Evolutionary conservation across 2,888 invertebrate species (phyloP).

Genomic region (Platerodrilus igneus): DNA sequence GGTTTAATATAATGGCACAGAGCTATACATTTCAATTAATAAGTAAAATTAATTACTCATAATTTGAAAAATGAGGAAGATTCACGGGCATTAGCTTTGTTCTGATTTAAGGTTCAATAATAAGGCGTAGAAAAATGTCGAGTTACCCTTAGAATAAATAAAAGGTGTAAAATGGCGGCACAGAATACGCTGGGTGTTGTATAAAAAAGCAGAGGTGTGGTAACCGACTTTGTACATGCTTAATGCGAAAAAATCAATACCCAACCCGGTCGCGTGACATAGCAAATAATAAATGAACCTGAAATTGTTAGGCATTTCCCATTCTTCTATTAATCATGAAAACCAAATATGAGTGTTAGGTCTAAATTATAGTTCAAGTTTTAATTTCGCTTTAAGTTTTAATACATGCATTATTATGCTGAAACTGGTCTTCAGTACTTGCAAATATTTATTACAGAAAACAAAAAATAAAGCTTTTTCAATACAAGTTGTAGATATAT

Average conservation of each 20-base stretch:
- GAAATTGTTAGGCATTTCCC: slow-evolving; percentile 32
- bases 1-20: slow-evolving; percentile 21
- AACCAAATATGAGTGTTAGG: slow-evolving; percentile 26
- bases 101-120: no score
- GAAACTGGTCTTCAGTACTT: no score
- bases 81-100: no score
- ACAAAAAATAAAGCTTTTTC: no score
- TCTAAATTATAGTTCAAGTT: slow-evolving; percentile 6
- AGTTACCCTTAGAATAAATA: no score
- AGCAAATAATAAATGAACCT: slow-evolving; percentile 41
- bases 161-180: slow-evolving; percentile 1
- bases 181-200: slow-evolving; percentile 8
- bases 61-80: no score
- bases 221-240: slow-evolving; percentile 30
- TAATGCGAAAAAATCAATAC: slow-evolving; percentile 42
- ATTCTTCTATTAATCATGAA: slow-evolving; percentile 32
- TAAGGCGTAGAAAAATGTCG: no score
- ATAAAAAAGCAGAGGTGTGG: slow-evolving; percentile 35
- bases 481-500: slow-evolving; percentile 9
- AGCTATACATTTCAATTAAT: slow-evolving; percentile 26
- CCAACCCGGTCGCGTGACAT: slow-evolving; percentile 40
- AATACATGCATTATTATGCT: no score
- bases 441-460: no score
- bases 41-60: no score
- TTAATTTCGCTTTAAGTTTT: no score